Conservation (phyloP, 2,888 invertebrate genomes). For the Pinctada fucata region DNA sequence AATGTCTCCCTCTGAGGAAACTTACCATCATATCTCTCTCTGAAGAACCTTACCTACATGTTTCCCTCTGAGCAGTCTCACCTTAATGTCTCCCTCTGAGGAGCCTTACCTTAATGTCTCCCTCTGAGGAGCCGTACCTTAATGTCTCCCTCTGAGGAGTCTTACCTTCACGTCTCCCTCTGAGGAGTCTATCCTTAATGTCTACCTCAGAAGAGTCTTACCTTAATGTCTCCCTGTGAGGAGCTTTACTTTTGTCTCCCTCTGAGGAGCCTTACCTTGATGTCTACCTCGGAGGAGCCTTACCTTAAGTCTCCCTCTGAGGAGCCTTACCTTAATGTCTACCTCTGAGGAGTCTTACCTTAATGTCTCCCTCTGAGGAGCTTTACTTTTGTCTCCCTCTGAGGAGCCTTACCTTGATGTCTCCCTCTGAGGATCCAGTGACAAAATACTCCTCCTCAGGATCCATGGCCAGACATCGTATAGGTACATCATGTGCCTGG, state of each 20-base stretch:
- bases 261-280: constrained; percentile 76
- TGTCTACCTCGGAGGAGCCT: constrained; percentile 80
- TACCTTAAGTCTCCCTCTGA: constrained; percentile 69
- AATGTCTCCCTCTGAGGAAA: too few relatives aligned
- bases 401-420: constrained; percentile 78
- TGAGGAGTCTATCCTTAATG: too few relatives aligned
- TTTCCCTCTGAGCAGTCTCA: too few relatives aligned
- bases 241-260: constrained; percentile 80
- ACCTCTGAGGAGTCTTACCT: constrained; percentile 88
- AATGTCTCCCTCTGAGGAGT: too few relatives aligned
- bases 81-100: too few relatives aligned
- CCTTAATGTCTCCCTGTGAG: constrained; percentile 96
- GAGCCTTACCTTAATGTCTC: too few relatives aligned
- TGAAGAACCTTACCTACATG: too few relatives aligned
- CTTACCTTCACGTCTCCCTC: too few relatives aligned
- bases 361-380: constrained; percentile 96
- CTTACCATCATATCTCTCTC: too few relatives aligned
- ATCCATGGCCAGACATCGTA: constrained; percentile 96
- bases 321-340: constrained; percentile 95
- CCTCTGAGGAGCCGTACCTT: too few relatives aligned
- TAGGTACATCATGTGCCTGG: constrained; percentile 90
- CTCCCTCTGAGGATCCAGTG: constrained; percentile 85
- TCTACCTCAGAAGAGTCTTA: constrained; percentile 86
- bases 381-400: constrained; percentile 69
- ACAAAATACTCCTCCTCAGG: constrained; percentile 97